phyloP scores from a whole-genome alignment of 2,888 invertebrate genomes.

The Amblyjoppa proteus region DNA sequence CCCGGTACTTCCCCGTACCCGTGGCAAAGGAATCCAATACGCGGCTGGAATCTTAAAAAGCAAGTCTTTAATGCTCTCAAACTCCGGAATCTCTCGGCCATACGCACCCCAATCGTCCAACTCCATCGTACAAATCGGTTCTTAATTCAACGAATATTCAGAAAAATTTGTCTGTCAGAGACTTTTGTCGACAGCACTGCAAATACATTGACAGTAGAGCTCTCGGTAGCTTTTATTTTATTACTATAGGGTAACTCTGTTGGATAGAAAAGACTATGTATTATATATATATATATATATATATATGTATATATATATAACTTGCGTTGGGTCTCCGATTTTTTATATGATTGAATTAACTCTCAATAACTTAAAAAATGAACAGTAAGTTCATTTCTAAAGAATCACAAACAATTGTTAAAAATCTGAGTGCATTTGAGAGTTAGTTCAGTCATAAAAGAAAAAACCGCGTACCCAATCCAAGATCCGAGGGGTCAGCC shows the following conservation, averaged over 20 bases:
- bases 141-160: background rate
- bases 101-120: constrained; percentile 1
- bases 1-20: background rate
- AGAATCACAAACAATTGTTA: no score
- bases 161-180: constrained; percentile 29
- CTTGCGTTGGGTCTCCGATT: no score
- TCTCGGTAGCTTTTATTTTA: constrained; percentile 15
- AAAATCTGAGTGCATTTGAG: no score
- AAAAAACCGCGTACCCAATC: no score
- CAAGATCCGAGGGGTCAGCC: no score
- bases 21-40: background rate
- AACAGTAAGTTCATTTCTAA: no score
- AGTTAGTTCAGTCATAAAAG: no score
- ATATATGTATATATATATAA: no score
- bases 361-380: no score
- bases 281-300: no score
- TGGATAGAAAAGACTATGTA: background rate
- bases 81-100: no score
- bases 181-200: constrained; percentile 1
- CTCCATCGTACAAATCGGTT: background rate
- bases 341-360: no score
- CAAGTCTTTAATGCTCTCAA: background rate
- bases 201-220: background rate
- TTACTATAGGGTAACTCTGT: background rate
- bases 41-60: constrained; percentile 15